Conservation (phyloP, 2,888 invertebrate genomes). For the Doris montereyensis region DNA sequence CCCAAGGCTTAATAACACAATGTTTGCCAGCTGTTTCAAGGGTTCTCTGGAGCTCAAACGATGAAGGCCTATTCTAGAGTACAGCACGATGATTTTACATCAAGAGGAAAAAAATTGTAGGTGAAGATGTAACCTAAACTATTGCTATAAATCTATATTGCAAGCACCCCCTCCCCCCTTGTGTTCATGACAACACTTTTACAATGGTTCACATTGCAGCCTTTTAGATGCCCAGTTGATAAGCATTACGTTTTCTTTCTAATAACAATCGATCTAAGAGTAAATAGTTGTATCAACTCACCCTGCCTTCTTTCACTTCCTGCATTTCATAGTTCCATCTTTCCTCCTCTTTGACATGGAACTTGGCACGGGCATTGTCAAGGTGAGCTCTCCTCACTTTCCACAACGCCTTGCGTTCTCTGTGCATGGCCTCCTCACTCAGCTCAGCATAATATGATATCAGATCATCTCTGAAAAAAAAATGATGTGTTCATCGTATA, state of each 20-base stretch:
- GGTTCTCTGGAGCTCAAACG: too few species aligned
- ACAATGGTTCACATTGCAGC: too few species aligned
- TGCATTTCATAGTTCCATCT: slow-evolving; percentile 56
- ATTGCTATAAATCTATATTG: too few species aligned
- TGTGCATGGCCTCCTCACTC: slow-evolving; percentile 63
- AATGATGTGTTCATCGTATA: neutral
- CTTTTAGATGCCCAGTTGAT: too few species aligned
- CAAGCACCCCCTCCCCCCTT: too few species aligned
- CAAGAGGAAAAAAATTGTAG: too few species aligned
- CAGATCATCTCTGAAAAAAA: slow-evolving; percentile 63
- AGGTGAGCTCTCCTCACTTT: slow-evolving; percentile 61
- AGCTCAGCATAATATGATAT: slow-evolving; percentile 65
- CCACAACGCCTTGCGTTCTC: slow-evolving; percentile 71
- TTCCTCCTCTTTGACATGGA: slow-evolving; percentile 56
- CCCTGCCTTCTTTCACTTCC: slow-evolving; percentile 49
- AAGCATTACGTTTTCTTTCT: neutral
- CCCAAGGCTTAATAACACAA: too few species aligned
- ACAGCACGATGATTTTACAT: too few species aligned
- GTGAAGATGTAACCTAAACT: too few species aligned
- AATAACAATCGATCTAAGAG: neutral
- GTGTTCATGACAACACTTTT: too few species aligned
- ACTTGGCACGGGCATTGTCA: slow-evolving; percentile 53
- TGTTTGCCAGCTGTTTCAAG: too few species aligned
- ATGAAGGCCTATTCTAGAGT: too few species aligned
- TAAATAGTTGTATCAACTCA: slow-evolving; percentile 32